Evolutionary conservation across 2,113 vertebrate species (phyloP).

Genomic region (Ifrita kowaldi): DNA sequence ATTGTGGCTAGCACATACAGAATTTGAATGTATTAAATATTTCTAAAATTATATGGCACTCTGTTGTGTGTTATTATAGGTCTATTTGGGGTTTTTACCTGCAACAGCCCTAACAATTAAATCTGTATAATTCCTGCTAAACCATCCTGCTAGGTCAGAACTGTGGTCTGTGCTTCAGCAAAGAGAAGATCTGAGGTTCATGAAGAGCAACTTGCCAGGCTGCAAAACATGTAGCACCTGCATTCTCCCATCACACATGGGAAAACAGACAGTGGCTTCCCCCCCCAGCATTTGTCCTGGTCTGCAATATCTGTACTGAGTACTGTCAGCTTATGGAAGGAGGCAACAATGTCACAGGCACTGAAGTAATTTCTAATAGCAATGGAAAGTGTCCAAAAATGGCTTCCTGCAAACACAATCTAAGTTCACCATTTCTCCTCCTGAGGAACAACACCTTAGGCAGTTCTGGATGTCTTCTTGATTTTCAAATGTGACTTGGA

Average conservation of each 20-base stretch:
- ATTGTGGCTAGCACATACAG: neutral
- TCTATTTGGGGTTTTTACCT: neutral
- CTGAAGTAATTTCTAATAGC: neutral
- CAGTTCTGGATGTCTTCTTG: neutral
- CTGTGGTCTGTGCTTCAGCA: neutral
- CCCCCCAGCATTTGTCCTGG: neutral
- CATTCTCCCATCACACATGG: neutral
- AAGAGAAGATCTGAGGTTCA: neutral
- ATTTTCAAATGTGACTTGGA: neutral
- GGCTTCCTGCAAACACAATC: neutral
- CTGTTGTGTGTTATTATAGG: neutral
- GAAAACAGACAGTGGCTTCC: neutral
- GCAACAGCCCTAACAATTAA: neutral
- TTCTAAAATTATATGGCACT: constrained; percentile 22
- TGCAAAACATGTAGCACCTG: neutral
- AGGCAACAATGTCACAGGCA: neutral
- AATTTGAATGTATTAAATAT: constrained; percentile 15
- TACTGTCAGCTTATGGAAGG: neutral
- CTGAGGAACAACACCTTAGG: neutral
- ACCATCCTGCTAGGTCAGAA: neutral
- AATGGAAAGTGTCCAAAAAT: neutral
- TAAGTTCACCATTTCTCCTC: neutral
- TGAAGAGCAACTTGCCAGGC: neutral
- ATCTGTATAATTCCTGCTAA: neutral
- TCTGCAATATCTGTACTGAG: neutral